A percentile compares a stretch with the other conserved stretches of the same genome.
phyloP scores from a whole-genome alignment of 2,113 vertebrate species.

The Petrocephalus zakoni region DNA sequence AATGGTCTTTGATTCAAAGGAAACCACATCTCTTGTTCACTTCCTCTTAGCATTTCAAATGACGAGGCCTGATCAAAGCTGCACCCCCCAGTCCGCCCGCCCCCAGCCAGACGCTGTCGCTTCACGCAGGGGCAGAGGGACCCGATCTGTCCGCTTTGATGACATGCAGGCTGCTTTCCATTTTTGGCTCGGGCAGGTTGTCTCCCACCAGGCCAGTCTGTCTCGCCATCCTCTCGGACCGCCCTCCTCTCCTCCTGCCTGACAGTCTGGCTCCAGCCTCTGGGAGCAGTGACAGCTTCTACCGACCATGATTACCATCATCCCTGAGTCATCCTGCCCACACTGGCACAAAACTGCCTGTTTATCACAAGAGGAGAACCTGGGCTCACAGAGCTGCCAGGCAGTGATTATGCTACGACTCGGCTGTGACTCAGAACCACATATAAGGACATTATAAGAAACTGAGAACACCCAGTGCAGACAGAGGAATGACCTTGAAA shows the following conservation, averaged over 20 bases:
- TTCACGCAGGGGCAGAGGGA: slow-evolving; percentile 46
- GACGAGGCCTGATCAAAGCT: slow-evolving; percentile 53
- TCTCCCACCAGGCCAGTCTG: background rate
- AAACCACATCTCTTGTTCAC: slow-evolving; percentile 56
- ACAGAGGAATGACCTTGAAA: background rate
- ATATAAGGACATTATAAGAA: background rate
- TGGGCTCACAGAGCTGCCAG: background rate
- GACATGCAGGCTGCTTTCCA: background rate
- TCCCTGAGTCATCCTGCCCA: background rate
- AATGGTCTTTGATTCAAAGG: slow-evolving; percentile 51
- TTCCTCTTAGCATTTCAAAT: slow-evolving; percentile 65
- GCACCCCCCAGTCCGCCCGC: slow-evolving; percentile 35
- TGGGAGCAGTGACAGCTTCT: background rate
- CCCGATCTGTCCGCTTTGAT: background rate
- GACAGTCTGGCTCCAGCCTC: background rate
- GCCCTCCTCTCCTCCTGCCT: background rate
- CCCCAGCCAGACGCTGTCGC: slow-evolving; percentile 46
- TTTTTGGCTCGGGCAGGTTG: background rate
- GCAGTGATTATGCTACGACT: background rate
- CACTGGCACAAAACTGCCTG: background rate
- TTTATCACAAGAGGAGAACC: background rate
- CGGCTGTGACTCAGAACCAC: background rate
- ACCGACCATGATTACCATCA: background rate
- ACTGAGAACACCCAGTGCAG: background rate
- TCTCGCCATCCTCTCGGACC: background rate